Conservation (phyloP, 2,888 invertebrate species). For the Autographa pulchrina region DNA sequence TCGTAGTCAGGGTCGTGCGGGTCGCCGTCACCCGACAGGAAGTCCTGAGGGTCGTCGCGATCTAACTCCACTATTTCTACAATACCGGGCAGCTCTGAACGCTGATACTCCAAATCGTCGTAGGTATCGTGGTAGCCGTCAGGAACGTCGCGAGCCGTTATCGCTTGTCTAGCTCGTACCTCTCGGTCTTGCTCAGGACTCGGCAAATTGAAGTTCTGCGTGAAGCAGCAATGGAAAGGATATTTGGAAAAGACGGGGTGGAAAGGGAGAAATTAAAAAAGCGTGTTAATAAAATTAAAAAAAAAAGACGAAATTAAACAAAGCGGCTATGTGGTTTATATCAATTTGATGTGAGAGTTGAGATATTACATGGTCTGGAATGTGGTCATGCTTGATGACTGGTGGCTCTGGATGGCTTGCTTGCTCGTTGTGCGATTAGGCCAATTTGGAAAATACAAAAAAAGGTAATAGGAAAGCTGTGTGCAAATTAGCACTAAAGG, state of each 20-base stretch:
- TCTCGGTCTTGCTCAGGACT: constrained; percentile 74
- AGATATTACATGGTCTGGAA: constrained; percentile 61
- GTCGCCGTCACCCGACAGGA: constrained; percentile 68
- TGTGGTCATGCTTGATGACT: constrained; percentile 80
- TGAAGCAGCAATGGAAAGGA: constrained; percentile 80
- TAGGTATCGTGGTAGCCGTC: constrained; percentile 76
- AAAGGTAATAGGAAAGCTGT: constrained; percentile 61
- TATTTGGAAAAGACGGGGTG: constrained; percentile 79
- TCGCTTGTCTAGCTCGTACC: constrained; percentile 67
- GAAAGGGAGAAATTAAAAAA: constrained; percentile 88
- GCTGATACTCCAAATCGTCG: constrained; percentile 79
- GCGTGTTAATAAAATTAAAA: constrained; percentile 89
- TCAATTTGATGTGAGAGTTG: constrained; percentile 61
- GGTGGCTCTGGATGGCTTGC: constrained; percentile 50
- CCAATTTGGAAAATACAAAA: constrained; percentile 30
- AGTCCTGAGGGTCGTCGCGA: constrained; percentile 60
- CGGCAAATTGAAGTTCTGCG: constrained; percentile 87
- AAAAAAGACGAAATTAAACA: constrained; percentile 76
- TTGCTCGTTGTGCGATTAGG: constrained; percentile 52
- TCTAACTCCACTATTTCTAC: constrained; percentile 83
- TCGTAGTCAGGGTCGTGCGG: constrained; percentile 78
- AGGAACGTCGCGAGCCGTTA: constrained; percentile 74
- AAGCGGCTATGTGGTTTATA: constrained; percentile 74
- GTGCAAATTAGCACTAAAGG: constrained; percentile 61
- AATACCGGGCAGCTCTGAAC: constrained; percentile 71